Evolutionary conservation across 2,797 vertebrate genomes (phyloP).

Genomic region (Acanthurus tractus): DNA sequence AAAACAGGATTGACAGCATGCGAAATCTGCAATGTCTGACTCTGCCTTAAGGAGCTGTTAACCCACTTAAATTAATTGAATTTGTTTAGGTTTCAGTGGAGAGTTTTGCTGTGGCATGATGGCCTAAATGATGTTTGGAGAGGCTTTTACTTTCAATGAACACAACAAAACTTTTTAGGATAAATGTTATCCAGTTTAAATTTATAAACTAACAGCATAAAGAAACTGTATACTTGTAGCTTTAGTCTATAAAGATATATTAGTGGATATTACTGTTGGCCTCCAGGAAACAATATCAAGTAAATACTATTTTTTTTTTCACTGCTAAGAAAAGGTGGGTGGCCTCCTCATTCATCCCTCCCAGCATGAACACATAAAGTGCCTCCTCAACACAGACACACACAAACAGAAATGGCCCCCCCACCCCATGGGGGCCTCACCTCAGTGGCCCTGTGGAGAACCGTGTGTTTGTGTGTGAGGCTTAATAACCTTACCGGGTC

Average conservation of each 20-base stretch:
- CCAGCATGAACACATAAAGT: constrained; percentile 50
- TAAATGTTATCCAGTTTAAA: constrained; percentile 22
- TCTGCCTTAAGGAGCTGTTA: constrained; percentile 58
- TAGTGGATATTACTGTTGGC: background rate
- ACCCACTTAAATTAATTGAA: constrained; percentile 58
- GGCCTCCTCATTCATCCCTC: constrained; percentile 48
- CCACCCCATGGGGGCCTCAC: constrained; percentile 47
- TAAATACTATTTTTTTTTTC: background rate
- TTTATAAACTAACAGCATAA: background rate
- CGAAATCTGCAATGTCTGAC: constrained; percentile 60
- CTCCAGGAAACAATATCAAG: constrained; percentile 14
- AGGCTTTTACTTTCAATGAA: constrained; percentile 25
- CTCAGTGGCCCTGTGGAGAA: constrained; percentile 60
- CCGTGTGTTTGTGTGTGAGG: constrained; percentile 64
- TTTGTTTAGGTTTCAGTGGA: constrained; percentile 65
- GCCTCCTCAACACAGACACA: constrained; percentile 37
- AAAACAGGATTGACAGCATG: constrained; percentile 54
- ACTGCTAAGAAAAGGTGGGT: constrained; percentile 57
- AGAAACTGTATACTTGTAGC: background rate
- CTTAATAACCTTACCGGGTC: constrained; percentile 72
- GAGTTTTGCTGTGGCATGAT: constrained; percentile 43
- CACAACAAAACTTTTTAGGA: constrained; percentile 4
- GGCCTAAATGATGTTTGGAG: constrained; percentile 30
- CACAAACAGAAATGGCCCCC: constrained; percentile 60
- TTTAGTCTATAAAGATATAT: background rate